Evolutionary conservation across 2,113 vertebrate genomes (phyloP).

Genomic region (Muntiacus reevesi): DNA sequence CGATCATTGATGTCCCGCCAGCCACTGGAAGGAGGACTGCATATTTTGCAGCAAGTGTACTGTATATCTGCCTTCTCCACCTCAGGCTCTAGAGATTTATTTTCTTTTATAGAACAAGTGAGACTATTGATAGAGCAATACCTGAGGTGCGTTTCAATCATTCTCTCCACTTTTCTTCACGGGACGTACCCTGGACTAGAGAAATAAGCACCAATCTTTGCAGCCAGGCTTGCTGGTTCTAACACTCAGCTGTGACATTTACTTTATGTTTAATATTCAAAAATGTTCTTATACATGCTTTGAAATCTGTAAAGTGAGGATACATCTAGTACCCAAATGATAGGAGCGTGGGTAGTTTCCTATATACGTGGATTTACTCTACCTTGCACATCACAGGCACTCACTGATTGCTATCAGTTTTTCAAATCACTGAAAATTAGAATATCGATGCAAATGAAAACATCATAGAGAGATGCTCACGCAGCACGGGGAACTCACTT

Average conservation of each 20-base stretch:
- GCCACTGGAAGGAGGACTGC: rapidly evolving
- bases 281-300: background rate
- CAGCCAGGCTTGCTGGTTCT: background rate
- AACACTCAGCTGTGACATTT: background rate
- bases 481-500: conserved; percentile 71
- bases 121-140: background rate
- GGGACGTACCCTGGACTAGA: background rate
- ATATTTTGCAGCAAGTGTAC: background rate
- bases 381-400: background rate
- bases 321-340: background rate
- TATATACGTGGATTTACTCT: background rate
- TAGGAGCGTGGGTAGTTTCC: background rate
- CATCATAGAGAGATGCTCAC: background rate
- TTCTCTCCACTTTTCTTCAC: background rate
- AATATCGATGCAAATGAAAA: background rate
- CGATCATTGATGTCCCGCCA: too few relatives aligned
- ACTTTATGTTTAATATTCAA: background rate
- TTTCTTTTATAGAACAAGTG: background rate
- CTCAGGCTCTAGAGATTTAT: background rate
- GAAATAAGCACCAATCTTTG: background rate
- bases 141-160: background rate
- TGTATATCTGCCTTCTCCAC: background rate
- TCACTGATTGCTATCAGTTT: background rate
- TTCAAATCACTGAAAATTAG: background rate
- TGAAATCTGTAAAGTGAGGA: background rate